Conservation (phyloP, 1,140 invertebrate genomes). For the Tribolium castaneum region DNA sequence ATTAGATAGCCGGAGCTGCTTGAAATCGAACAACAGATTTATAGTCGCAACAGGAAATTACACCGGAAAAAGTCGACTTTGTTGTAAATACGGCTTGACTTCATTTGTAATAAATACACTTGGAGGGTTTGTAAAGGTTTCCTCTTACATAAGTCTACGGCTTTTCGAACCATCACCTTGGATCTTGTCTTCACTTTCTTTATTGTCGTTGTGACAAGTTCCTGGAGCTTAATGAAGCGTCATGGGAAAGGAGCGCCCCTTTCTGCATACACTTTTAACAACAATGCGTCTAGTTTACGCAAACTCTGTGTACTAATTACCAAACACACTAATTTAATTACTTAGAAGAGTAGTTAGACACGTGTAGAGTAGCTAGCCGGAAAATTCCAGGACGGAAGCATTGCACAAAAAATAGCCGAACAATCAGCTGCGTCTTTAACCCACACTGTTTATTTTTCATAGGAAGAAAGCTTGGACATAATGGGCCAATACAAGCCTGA, state of each 20-base stretch:
- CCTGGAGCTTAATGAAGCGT: slow-evolving; percentile 4
- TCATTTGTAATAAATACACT: too few species aligned
- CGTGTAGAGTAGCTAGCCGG: background rate
- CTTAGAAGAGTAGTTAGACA: background rate
- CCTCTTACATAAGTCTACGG: too few species aligned
- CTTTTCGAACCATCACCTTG: background rate
- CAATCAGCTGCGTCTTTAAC: slow-evolving; percentile 46
- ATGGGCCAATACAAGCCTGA: slow-evolving; percentile 86
- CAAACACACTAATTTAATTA: background rate
- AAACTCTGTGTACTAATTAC: slow-evolving; percentile 3
- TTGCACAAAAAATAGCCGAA: slow-evolving; percentile 55
- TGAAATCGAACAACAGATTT: background rate
- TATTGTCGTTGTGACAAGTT: slow-evolving; percentile 12
- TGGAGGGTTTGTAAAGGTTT: too few species aligned
- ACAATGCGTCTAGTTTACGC: background rate
- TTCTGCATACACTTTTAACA: background rate
- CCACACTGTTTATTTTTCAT: slow-evolving; percentile 69
- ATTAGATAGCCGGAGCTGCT: background rate
- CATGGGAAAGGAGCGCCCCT: slow-evolving; percentile 19
- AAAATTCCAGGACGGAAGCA: slow-evolving; percentile 29
- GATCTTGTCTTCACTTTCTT: slow-evolving; percentile 10
- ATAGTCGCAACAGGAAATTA: background rate
- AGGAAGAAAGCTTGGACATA: slow-evolving; percentile 85
- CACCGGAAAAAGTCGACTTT: background rate
- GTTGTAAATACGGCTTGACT: too few species aligned